Conservation (phyloP, 1,140 invertebrate genomes). For the Thaumatotibia leucotreta region DNA sequence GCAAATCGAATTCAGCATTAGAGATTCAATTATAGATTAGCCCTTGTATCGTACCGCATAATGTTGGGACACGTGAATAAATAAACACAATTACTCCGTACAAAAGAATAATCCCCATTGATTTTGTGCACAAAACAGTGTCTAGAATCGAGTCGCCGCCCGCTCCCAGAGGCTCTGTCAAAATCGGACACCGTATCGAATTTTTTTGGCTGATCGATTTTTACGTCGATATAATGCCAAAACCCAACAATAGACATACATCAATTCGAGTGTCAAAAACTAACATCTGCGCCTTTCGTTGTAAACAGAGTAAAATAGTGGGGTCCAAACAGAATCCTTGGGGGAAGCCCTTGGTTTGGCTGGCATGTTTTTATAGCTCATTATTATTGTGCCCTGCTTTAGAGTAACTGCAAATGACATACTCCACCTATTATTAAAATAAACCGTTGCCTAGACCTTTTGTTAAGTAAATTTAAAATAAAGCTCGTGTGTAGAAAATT, state of each 20-base stretch:
- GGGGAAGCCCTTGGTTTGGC: slow-evolving; percentile 42
- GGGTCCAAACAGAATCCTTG: slow-evolving; percentile 54
- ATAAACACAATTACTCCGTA: slow-evolving; percentile 73
- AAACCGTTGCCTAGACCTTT: slow-evolving; percentile 42
- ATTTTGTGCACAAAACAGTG: slow-evolving; percentile 48
- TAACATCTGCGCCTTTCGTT: slow-evolving; percentile 72
- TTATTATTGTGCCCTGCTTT: slow-evolving; percentile 69
- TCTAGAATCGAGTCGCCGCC: slow-evolving; percentile 45
- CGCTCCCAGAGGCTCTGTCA: slow-evolving; percentile 38
- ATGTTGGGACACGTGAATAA: slow-evolving; percentile 69
- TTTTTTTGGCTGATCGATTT: slow-evolving; percentile 57
- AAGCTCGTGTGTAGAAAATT: slow-evolving; percentile 39
- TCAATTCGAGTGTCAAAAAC: slow-evolving; percentile 76
- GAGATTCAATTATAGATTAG: slow-evolving; percentile 76
- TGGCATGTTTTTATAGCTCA: slow-evolving; percentile 70
- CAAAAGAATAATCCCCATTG: slow-evolving; percentile 67
- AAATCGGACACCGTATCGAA: slow-evolving; percentile 45
- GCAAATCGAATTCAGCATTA: slow-evolving; percentile 44
- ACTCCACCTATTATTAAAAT: slow-evolving; percentile 68
- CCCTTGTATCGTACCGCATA: slow-evolving; percentile 59
- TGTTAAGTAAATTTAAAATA: slow-evolving; percentile 54
- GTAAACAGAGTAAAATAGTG: slow-evolving; percentile 63
- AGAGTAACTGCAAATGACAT: slow-evolving; percentile 67
- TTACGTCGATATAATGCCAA: slow-evolving; percentile 52
- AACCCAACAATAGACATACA: slow-evolving; percentile 66